These are phyloP conservation scores for Pagetopsis macropterus DNA, from an alignment of 2,797 vertebrate genomes.

Conservation along the genomic window DNA sequence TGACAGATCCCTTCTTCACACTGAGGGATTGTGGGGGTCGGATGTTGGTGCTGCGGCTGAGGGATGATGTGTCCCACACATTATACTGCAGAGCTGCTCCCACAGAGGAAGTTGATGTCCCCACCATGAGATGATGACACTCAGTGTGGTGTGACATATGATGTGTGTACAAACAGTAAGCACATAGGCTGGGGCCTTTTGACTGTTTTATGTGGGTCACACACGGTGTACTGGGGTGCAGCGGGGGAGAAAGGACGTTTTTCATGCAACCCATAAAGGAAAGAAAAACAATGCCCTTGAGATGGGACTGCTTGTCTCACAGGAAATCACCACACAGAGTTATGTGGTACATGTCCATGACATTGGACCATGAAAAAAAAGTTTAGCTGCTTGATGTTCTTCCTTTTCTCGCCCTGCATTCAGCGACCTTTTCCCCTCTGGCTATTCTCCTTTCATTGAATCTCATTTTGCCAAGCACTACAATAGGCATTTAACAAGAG, in stretches of 20 bases:
- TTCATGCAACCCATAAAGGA: conserved; percentile 63
- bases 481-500: conserved; percentile 36
- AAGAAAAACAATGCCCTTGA: conserved; percentile 66
- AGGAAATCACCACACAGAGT: conserved; percentile 60
- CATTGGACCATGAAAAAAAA: conserved; percentile 48
- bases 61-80: conserved; percentile 68
- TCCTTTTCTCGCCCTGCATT: conserved; percentile 8
- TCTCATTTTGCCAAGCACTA: conserved; percentile 30
- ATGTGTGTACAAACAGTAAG: conserved; percentile 70
- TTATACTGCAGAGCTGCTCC: conserved; percentile 63
- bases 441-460: conserved; percentile 12
- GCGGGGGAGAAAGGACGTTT: conserved; percentile 57
- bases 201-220: conserved; percentile 75
- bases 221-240: conserved; percentile 26
- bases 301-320: conserved; percentile 60
- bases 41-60: conserved; percentile 59
- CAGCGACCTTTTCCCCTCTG: conserved; percentile 5
- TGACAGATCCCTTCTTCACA: conserved; percentile 71
- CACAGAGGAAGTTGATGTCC: conserved; percentile 66
- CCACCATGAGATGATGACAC: conserved; percentile 62
- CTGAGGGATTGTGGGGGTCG: conserved; percentile 58
- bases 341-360: conserved; percentile 52
- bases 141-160: conserved; percentile 68
- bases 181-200: conserved; percentile 47
- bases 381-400: background rate